Evolutionary conservation across 2,113 vertebrate genomes (phyloP), one percentile per base, ranked within the genome.

Genomic region (Ornithorhynchus anatinus): DNA sequence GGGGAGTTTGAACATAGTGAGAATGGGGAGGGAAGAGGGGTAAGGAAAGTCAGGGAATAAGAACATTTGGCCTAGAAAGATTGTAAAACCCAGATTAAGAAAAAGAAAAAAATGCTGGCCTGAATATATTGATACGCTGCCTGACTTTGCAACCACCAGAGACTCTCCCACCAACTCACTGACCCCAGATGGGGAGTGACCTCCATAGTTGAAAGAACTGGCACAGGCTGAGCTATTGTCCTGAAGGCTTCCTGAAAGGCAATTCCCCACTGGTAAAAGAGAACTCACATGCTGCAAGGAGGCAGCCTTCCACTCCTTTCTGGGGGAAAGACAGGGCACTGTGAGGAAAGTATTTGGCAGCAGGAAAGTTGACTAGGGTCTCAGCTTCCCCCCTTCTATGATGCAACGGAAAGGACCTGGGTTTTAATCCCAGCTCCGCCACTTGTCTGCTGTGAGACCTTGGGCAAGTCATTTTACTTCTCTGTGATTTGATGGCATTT

Each of bases 171-270:
- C 23, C 15, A 14, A 17, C 12, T 39, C 42, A 38, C 14, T 63
- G 45, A 77, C 64, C 53, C 44, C 14, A 15, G 39, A 35, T 7
- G 35, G 36, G n/a, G 6, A 15, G 15, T 32, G 35, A 9, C n/a
- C n/a, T 19, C 47, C 31, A 35, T 35, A 52, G 32, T 22, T n/a
- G 6, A 43, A 74, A 37, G 4, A 80, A 8, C 53, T 71, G 83
- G 81, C 62, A 72, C 9, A 71, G 63, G 44, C 60, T 37, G 54
- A 62, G 4, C 83, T 73, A 80, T 63, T 87, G 85, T 81, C 69
- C 77, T 72, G 27, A 61, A 80, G 38, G 61, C 59, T 84, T 88
- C 84, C 79, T 85, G 69, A 53, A 75, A 75, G 70, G 42, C 29
- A 56, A 59, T 72, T 88, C 68, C 51, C 69, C 62, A 35, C 56